Base-by-base conservation (phyloP, 2,888 invertebrate genomes). In the Pyrocoelia pectoralis region DNA sequence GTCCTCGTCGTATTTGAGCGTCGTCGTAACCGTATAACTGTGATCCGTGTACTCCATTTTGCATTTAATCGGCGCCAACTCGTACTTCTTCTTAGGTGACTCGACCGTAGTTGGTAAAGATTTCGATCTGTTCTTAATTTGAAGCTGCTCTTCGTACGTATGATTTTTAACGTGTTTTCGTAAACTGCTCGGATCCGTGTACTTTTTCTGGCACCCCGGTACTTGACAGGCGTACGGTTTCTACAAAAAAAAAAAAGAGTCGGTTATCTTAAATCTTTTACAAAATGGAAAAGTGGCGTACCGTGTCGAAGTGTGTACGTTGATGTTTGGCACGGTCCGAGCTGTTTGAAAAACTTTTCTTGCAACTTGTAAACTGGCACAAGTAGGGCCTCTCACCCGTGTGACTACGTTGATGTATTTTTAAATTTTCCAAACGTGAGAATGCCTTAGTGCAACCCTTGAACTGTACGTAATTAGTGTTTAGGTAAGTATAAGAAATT, bases 311-410 rank as follows among this genome's bases (percentile, higher is more conserved):
- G 83, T 99, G 99, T 1, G 98, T 99, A 73, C 98, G 85, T 83
- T 98, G 98, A 83, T 99, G 99, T 82, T 99, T 99, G 5, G 98
- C 98, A 54, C 98, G 85, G 80, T 99, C 99, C 0, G 97, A 98
- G 66, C 98, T 98, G 82, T 99, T 99, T 76, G 97, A 97, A 84
- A 99, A 99, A 1, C 98, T 96, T 81, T 99, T 98, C 49, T 90
- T 84, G 80, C 98, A 99, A 56, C 93, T 93, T 0, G 91, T 88
- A 70, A 94, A 95, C 71, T 97, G 96, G 76, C 98, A 99, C 61
- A 93, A 88, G 77, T 98, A 98, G 0, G 98, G 98, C 43, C 97
- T 86, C 81, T 98, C 98, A 0, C 98, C 98, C 0, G 97, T 97
- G 80, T 97, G 97, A 1, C 95, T 95, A 29, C 97, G 83, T 67